Evolutionary conservation across 2,113 vertebrate species (phyloP).

Genomic region (Papio anubis): DNA sequence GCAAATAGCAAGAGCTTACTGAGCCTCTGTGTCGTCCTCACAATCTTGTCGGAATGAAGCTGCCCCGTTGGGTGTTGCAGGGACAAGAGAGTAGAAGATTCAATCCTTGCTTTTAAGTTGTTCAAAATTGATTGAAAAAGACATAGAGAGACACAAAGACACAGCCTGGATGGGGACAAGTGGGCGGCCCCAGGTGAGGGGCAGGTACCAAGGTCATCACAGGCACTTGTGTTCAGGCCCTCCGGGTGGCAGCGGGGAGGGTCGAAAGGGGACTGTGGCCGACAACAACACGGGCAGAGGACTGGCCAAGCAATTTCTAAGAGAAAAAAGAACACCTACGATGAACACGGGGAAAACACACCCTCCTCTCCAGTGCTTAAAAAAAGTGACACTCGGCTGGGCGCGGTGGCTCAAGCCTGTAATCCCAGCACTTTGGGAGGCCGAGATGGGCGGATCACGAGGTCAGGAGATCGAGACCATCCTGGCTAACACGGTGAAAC

Average conservation of each 20-base stretch:
- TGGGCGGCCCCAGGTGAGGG: not conserved
- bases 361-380: not conserved
- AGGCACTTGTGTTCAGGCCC: no score
- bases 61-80: no score
- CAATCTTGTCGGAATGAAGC: not conserved
- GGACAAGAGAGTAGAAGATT: not conserved
- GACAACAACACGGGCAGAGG: not conserved
- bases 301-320: not conserved
- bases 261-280: no score
- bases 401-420: no score
- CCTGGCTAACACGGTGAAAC: no score
- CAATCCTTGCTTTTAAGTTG: no score
- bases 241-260: not conserved
- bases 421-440: no score
- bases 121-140: not conserved
- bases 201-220: not conserved
- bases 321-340: not conserved
- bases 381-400: not conserved
- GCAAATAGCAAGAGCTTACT: not conserved
- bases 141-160: not conserved
- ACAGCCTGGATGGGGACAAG: accelerated
- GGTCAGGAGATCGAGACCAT: no score
- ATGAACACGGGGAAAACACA: not conserved
- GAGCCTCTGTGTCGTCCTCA: no score
- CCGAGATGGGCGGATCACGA: no score